These are phyloP conservation scores for Chiloscyllium plagiosum DNA, from an alignment of 2,113 vertebrate genomes.

Conservation along the genomic window DNA sequence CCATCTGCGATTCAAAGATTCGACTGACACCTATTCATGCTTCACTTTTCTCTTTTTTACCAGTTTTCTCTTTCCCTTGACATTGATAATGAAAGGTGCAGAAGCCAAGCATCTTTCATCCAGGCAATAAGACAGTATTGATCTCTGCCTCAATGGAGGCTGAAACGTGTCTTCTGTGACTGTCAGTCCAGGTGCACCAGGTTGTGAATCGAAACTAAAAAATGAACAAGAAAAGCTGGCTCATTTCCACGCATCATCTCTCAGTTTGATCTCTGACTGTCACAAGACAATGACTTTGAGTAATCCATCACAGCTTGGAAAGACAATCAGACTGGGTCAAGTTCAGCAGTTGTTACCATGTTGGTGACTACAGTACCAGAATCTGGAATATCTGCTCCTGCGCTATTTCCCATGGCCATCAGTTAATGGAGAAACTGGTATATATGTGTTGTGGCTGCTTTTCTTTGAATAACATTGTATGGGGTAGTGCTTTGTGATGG, in stretches of 20 bases:
- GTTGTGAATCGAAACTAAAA: neutral
- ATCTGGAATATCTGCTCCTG: neutral
- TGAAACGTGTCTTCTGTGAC: conserved; percentile 5
- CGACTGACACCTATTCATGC: neutral
- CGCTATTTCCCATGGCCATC: neutral
- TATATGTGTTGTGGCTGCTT: neutral
- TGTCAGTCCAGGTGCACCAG: neutral
- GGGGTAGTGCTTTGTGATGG: neutral
- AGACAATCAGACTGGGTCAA: neutral
- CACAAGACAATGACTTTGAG: neutral
- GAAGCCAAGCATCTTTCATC: neutral
- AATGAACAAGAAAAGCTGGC: neutral
- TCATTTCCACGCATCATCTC: neutral
- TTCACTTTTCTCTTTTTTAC: neutral
- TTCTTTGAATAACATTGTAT: neutral
- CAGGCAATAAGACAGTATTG: neutral
- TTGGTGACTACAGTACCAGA: neutral
- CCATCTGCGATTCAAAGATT: neutral
- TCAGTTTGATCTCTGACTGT: neutral
- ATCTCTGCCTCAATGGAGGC: neutral
- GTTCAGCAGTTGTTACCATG: too few relatives aligned
- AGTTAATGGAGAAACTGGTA: neutral
- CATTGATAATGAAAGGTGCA: neutral
- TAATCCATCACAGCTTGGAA: neutral
- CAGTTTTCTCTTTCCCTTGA: neutral